phyloP scores from a whole-genome alignment of 2,113 vertebrate species.

The Micronycteris hirsuta region DNA sequence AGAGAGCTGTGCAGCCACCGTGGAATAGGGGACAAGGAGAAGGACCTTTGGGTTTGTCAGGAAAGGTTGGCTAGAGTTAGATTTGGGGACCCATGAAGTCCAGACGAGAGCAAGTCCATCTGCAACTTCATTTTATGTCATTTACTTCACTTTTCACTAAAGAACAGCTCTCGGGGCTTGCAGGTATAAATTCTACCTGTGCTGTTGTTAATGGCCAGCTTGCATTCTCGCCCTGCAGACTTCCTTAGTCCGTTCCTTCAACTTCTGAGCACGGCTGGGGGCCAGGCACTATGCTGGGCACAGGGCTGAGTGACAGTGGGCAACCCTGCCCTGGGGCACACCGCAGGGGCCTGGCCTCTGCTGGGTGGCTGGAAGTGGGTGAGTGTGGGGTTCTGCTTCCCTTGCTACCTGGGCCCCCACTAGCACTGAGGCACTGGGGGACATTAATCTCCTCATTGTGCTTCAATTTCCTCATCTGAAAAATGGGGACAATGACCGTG shows the following conservation, averaged over 20 bases:
- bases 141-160: neutral
- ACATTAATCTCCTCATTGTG: neutral
- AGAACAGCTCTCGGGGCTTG: neutral
- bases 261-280: neutral
- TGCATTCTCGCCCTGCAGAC: neutral
- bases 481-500: neutral
- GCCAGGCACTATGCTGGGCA: neutral
- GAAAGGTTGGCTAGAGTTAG: neutral
- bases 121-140: neutral
- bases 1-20: neutral
- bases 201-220: accelerated
- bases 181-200: neutral
- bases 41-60: neutral
- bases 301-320: neutral
- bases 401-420: too few species aligned
- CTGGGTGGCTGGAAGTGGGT: neutral
- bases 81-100: neutral
- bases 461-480: neutral
- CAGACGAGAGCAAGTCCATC: neutral
- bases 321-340: neutral
- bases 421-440: accelerated
- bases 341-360: neutral
- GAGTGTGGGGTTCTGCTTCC: accelerated
- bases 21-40: neutral
- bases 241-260: neutral